Evolutionary conservation across 2,113 vertebrate genomes (phyloP), one percentile per base, ranked within the genome.

Genomic region (Callipepla squamata): DNA sequence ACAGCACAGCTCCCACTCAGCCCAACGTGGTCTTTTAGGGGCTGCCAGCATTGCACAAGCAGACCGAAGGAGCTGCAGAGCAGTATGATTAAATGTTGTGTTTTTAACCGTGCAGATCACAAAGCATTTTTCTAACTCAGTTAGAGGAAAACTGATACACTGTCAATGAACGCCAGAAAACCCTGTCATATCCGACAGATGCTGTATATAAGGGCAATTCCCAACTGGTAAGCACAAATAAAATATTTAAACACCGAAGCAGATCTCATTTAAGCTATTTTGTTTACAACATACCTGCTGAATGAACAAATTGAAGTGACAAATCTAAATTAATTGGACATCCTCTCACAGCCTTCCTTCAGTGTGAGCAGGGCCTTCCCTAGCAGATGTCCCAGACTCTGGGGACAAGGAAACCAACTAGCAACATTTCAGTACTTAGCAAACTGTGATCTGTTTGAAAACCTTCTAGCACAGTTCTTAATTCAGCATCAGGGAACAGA

Each of bases 251-350:
- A 65, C 36, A 73, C 57, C 44, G 72, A 91, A 94, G 93, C 79
- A 94, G 94, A 90, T 76, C 66, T 95, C 87, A 76, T 94, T 92
- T 91, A 90, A 91, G 73, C 61, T 88, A 65, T 88, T 96, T 94
- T 81, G 90, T 90, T 95, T 91, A 96, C 87, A 90, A 86, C 94
- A 89, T 93, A 95, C 90, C 87, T 95, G 84, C 66, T 2, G 62
- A 93, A 87, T 85, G 78, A 94, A 75, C 92, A 96, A 89, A 96
- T 89, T 87, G 93, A 95, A 94, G 77, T 80, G 95, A 92, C 89
- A 93, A 88, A 89, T 90, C 88, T 94, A 90, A 94, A 96, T 94
- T 92, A 96, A 97, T 88, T 89, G 72, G 69, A 75, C 92, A 87
- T 53, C 63, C 68, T 95, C 87, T 94, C 89, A 95, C 55, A 85